A percentile compares a stretch with the other conserved stretches of the same genome.
phyloP scores from a whole-genome alignment of 2,797 vertebrate genomes.

The Poeciliopsis paucimaculata region DNA sequence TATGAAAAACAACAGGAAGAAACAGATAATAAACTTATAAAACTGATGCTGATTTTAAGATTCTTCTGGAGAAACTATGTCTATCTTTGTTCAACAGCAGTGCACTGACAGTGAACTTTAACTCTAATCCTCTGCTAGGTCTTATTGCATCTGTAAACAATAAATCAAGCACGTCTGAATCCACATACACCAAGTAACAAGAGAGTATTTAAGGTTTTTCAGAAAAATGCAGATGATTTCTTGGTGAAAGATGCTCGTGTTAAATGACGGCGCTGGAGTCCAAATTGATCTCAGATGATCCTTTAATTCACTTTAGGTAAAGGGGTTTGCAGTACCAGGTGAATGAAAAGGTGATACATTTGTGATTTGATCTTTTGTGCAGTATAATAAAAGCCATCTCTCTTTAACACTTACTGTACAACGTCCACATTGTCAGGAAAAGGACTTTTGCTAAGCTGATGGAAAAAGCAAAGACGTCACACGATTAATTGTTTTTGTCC shows the following conservation, averaged over 20 bases:
- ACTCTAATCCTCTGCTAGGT: too few species aligned
- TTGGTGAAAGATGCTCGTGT: background rate
- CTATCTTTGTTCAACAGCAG: too few species aligned
- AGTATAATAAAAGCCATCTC: background rate
- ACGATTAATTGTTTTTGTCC: too few species aligned
- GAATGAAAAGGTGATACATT: background rate
- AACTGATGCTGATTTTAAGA: too few species aligned
- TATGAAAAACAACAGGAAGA: too few species aligned
- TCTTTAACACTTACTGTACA: conserved; percentile 25
- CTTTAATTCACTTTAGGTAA: background rate
- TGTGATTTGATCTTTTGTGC: background rate
- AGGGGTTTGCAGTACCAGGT: background rate
- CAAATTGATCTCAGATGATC: background rate
- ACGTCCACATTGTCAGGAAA: background rate
- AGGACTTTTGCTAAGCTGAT: fast-evolving
- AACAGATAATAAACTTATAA: too few species aligned
- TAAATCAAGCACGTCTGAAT: too few species aligned
- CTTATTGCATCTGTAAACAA: too few species aligned
- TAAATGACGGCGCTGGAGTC: background rate
- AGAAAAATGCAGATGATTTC: background rate
- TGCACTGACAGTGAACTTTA: too few species aligned
- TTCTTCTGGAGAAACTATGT: too few species aligned
- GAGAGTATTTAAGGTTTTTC: too few species aligned
- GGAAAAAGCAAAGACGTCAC: background rate
- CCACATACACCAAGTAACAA: too few species aligned